Evolutionary conservation across 2,797 vertebrate species (phyloP), one percentile per base, ranked within the genome.

Genomic region (Todus mexicanus): DNA sequence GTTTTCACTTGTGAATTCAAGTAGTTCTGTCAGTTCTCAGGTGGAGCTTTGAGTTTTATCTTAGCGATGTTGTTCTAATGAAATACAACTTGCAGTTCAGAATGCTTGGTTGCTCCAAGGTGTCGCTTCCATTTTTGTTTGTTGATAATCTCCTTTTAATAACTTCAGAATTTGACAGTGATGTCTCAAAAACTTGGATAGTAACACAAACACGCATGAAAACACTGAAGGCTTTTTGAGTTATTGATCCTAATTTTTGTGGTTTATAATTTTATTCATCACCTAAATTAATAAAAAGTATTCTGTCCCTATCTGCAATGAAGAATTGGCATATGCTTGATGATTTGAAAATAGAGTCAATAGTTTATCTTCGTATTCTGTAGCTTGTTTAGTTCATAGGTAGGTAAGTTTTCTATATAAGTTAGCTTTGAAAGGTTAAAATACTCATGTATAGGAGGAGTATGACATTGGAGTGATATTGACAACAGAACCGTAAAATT

Each of bases 281-380:
- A 56, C 12, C 5, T 42, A 56, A 70, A 48, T 33, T 38, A 63
- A 40, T 53, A 54, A 84, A 84, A 71, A 91, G 47, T 43, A 48
- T 3, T 82, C 6, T 10, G 1, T 59, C 9, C 3, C 1, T 61
- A 26, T 73, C 17, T 77, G 8, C 3, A 6, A 0, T 42, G 40
- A 65, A 56, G 26, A 43, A 35, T 16, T 45, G 13, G 15, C 42
- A 54, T 45, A 11, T 40, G 3, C 9, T 42, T 48, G 61, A 64
- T 19, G 38, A 15, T 50, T 84, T 79, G 11, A 77, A 29, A 79
- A 48, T 54, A 38, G 7, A 70, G 12, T 40, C 6, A 75, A 23
- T 75, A 47, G 35, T 37, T 69, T 71, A 33, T 69, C 35, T 54
- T 47, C 16, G 21, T 72, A 14, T 79, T 68, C n/a, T 18, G 5